Evolutionary conservation across 1,140 invertebrate species (phyloP), one percentile per base, ranked within the genome.

Genomic region (Diorhabda carinulata): DNA sequence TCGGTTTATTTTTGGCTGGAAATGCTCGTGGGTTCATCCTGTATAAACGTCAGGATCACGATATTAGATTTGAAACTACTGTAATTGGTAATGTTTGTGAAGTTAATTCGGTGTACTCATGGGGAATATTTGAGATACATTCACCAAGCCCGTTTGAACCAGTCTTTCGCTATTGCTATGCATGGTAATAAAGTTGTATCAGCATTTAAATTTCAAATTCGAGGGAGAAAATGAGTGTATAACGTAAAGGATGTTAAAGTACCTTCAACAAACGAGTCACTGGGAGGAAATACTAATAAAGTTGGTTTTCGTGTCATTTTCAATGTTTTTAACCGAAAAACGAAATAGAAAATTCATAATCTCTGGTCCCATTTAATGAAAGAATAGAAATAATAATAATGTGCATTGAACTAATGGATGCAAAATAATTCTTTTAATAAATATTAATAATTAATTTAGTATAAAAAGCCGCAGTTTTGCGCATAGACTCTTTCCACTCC

Each of bases 41-140:
- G 47, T 52, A 52, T n/a, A 60, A 56, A 67, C 65, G 43, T 60
- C 60, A 56, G 43, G 60, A 67, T 60, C 65, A 61, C 65, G 60
- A 60, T 67, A 67, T 67, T 67, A 67, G 65, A 67, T 67, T 67
- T 47, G 65, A 44, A 67, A 67, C 65, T 67, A 67, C 65, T 60
- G 58, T 67, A 67, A 67, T 67, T 67, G 65, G 65, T 67, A 67
- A 67, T 67, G 65, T 67, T 67, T 67, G 65, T 67, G 65, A 67
- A 67, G 58, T 67, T 67, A 67, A 67, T 67, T 67, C 40, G 65
- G 65, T 67, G 65, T 43, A 67, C 65, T 67, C 65, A 67, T 67
- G 65, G 65, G 65, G 58, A 67, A 67, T 67, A 61, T 67, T 67
- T 67, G 57, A 60, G 65, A 67, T 67, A 44, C 40, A 67, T 67